Conservation (phyloP, 2,888 invertebrate genomes). For the Acanthoscelides obtectus region DNA sequence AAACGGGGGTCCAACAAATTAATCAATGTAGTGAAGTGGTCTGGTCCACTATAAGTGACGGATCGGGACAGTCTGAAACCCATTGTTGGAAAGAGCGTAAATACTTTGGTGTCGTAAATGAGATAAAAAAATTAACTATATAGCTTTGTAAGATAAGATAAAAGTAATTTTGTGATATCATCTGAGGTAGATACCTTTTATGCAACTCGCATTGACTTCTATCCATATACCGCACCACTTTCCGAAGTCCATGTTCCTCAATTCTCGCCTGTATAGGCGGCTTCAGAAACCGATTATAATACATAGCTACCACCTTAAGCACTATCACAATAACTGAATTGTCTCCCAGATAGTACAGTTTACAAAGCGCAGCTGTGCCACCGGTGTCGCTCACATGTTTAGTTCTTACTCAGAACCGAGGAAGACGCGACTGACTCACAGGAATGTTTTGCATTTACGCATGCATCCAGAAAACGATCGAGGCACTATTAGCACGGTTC, state of each 20-base stretch:
- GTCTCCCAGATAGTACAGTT: neutral
- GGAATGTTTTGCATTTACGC: neutral
- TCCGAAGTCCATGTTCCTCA: constrained; percentile 37
- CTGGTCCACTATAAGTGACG: too few species aligned
- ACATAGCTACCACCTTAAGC: constrained; percentile 31
- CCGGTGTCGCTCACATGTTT: neutral
- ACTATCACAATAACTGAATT: neutral
- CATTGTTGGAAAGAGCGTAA: too few species aligned
- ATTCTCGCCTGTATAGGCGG: constrained; percentile 41
- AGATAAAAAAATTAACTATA: too few species aligned
- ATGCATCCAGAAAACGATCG: neutral
- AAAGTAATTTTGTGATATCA: too few species aligned
- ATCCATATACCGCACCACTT: constrained; percentile 41
- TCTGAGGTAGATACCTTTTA: constrained; percentile 6
- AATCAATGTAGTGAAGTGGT: too few species aligned
- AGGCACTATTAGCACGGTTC: neutral
- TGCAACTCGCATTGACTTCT: constrained; percentile 39
- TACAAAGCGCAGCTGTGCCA: too few species aligned
- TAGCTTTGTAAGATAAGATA: too few species aligned
- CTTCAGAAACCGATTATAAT: constrained; percentile 45
- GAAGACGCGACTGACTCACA: neutral
- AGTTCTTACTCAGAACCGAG: neutral
- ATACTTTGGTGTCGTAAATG: too few species aligned
- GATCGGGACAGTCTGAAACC: too few species aligned
- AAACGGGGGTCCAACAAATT: too few species aligned